Percentiles rank a stretch among this genome's conserved stretches.
These are phyloP conservation scores for Electrophaes corylata DNA, from an alignment of 2,888 invertebrate genomes.

Conservation along the genomic window DNA sequence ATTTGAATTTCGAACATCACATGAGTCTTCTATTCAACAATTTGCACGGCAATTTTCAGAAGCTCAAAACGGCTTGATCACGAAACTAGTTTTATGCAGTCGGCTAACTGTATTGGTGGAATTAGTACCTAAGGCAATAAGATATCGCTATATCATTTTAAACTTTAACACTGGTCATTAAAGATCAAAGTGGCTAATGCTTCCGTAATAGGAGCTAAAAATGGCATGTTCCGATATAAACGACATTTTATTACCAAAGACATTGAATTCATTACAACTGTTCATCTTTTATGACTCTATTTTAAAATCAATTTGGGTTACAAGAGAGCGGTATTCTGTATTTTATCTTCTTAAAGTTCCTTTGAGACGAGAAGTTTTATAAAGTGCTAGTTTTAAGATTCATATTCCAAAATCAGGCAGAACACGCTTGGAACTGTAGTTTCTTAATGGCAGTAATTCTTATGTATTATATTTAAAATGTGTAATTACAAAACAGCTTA, in stretches of 20 bases:
- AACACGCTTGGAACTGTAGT: no score
- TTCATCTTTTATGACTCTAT: constrained; percentile 32
- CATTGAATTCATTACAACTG: constrained; percentile 34
- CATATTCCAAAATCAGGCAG: no score
- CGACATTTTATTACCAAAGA: constrained; percentile 35
- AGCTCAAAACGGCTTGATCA: constrained; percentile 22
- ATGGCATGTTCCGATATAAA: constrained; percentile 35
- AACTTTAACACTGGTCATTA: constrained; percentile 35
- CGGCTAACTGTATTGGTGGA: constrained; percentile 25
- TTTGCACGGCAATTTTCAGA: constrained; percentile 33
- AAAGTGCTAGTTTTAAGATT: no score
- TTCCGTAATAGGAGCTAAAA: constrained; percentile 34
- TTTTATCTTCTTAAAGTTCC: constrained; percentile 3
- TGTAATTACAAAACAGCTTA: no score
- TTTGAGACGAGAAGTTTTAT: neutral
- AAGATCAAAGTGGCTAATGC: constrained; percentile 34
- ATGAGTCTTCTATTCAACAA: constrained; percentile 30
- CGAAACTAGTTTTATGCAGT: constrained; percentile 32
- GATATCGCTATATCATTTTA: constrained; percentile 25
- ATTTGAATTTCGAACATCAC: constrained; percentile 21
- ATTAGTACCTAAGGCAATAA: constrained; percentile 18
- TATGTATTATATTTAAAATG: no score
- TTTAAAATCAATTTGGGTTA: constrained; percentile 28
- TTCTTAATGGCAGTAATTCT: no score
- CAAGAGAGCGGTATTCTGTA: constrained; percentile 13